A percentile compares a stretch with the other conserved stretches of the same genome.
Conservation (phyloP, 2,888 invertebrate species). For the Caenorhabditis becei region DNA sequence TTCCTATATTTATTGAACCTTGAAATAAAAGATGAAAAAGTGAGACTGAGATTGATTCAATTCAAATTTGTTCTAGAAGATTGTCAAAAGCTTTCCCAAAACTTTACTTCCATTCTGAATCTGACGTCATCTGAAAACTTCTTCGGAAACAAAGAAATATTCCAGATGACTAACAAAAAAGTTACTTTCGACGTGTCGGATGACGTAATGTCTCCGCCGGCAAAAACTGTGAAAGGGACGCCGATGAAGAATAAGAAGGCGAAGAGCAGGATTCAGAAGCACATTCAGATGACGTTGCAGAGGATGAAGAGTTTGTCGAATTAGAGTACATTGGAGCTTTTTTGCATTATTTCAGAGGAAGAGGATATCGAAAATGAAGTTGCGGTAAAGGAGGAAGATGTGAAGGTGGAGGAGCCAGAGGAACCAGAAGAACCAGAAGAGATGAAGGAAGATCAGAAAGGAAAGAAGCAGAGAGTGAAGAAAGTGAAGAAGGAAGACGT, state of each 20-base stretch:
- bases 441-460: neutral
- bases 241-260: conserved; percentile 19
- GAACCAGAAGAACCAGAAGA: neutral
- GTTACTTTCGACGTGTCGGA: conserved; percentile 23
- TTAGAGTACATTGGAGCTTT: neutral
- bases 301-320: conserved; percentile 32
- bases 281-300: conserved; percentile 28
- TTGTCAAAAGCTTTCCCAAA: too few species aligned
- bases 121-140: too few species aligned
- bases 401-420: too few species aligned
- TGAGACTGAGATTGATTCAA: neutral
- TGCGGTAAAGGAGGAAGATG: neutral
- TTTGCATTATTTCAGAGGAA: conserved; percentile 19
- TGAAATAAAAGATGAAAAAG: neutral
- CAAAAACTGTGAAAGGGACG: conserved; percentile 3
- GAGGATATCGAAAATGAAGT: conserved; percentile 26
- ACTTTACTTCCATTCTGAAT: too few species aligned
- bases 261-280: conserved; percentile 17
- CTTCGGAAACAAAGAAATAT: neutral
- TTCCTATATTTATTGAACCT: neutral
- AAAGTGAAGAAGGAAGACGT: neutral
- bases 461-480: conserved; percentile 3
- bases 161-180: conserved; percentile 19
- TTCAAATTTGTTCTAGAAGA: neutral
- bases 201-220: conserved; percentile 25